phyloP scores from a whole-genome alignment of 2,113 vertebrate species.

The Nestor notabilis region DNA sequence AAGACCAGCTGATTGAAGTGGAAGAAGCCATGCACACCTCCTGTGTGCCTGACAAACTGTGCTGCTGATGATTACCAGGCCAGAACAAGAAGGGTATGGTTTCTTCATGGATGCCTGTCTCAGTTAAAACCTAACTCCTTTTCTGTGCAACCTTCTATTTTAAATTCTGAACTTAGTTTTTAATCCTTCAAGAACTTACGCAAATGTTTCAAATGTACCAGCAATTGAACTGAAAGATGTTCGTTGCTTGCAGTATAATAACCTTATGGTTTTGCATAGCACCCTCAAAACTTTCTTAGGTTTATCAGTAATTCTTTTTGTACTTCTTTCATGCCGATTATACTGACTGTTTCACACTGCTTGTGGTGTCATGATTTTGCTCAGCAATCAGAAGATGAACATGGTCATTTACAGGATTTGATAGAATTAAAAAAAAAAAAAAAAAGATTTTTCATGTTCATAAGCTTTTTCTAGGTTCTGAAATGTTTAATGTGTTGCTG shows the following conservation, averaged over 20 bases:
- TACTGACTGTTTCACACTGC: background rate
- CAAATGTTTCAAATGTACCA: background rate
- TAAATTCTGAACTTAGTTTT: background rate
- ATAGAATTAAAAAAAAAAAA: background rate
- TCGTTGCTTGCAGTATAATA: background rate
- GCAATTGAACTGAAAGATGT: background rate
- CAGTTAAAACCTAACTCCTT: constrained; percentile 66
- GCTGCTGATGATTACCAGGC: constrained; percentile 74
- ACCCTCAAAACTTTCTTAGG: background rate
- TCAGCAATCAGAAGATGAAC: background rate
- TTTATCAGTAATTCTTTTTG: background rate
- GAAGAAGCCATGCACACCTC: constrained; percentile 85
- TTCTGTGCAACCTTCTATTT: background rate
- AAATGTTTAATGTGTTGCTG: background rate
- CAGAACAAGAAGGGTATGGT: constrained; percentile 78
- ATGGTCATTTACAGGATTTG: background rate
- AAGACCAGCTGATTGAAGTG: constrained; percentile 87
- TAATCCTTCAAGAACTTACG: background rate
- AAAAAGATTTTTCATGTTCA: background rate
- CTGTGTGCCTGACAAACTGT: constrained; percentile 78
- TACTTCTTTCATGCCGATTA: background rate
- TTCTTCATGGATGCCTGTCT: constrained; percentile 81
- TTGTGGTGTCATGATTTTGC: background rate
- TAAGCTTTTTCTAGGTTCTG: background rate
- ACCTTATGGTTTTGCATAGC: background rate